Evolutionary conservation across 2,888 invertebrate genomes (phyloP).

Genomic region (Crossocerus cetratus): DNA sequence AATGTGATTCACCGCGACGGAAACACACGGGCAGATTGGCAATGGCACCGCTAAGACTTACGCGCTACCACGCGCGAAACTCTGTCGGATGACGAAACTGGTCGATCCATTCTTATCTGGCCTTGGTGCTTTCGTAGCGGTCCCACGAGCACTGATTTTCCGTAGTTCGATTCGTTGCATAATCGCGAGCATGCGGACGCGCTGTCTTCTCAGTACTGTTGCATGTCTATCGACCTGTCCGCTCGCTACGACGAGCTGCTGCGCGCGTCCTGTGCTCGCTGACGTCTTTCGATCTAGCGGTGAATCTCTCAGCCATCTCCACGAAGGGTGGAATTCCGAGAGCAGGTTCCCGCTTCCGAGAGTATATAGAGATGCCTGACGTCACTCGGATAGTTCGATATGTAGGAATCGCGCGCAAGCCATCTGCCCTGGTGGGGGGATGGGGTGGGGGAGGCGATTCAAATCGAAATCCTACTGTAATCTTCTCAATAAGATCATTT

Average conservation of each 20-base stretch:
- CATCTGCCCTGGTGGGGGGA: no score
- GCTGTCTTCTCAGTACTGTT: background rate
- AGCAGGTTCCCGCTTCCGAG: background rate
- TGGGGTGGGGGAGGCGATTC: no score
- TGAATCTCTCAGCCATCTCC: no score
- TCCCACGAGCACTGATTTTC: conserved; percentile 38
- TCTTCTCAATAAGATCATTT: conserved; percentile 1
- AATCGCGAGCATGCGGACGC: background rate
- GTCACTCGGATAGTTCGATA: background rate
- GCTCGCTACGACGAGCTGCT: background rate
- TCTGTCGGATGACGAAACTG: conserved; percentile 64
- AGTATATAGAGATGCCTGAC: background rate
- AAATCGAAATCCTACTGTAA: background rate
- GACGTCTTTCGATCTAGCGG: background rate
- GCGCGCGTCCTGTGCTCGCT: no score
- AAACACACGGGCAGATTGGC: conserved; percentile 57
- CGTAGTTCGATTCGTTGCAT: conserved; percentile 31
- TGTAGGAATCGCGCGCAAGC: no score
- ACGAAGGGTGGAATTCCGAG: background rate
- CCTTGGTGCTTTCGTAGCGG: conserved; percentile 63
- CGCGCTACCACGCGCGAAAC: conserved; percentile 50
- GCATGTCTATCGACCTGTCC: background rate
- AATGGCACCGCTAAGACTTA: conserved; percentile 40
- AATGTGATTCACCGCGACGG: conserved; percentile 46
- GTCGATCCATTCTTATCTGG: conserved; percentile 73